Evolutionary conservation across 2,113 vertebrate genomes (phyloP).

Genomic region (Sarotherodon lohbergeri): DNA sequence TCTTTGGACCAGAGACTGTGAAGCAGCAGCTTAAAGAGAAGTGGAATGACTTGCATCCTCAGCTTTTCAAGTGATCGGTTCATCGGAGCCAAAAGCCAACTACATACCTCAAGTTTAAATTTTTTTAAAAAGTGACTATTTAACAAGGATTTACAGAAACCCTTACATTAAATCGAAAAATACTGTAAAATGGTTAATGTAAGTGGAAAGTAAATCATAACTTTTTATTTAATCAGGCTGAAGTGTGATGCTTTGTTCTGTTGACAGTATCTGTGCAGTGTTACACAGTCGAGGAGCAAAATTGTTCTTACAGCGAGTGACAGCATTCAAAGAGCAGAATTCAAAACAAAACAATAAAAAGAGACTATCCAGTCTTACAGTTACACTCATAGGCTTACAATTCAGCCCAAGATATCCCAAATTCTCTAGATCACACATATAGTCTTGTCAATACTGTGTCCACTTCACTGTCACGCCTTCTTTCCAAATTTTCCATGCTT

Average conservation of each 20-base stretch:
- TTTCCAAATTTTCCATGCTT: conserved; percentile 72
- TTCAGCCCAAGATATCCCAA: not conserved
- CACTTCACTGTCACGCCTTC: not conserved
- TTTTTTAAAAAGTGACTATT: not conserved
- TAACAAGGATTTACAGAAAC: not conserved
- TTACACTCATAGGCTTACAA: not conserved
- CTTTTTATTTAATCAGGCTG: not conserved
- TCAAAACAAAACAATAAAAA: not conserved
- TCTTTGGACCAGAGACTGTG: conserved; percentile 79
- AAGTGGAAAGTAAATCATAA: not conserved
- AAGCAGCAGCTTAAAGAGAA: conserved; percentile 79
- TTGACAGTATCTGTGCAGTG: not conserved
- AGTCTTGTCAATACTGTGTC: not conserved
- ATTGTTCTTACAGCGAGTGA: not conserved
- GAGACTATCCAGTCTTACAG: not conserved
- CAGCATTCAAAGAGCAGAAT: not conserved
- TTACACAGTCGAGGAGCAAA: not conserved
- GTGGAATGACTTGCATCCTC: conserved; percentile 78
- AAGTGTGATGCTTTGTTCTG: not conserved
- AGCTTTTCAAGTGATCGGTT: conserved; percentile 36
- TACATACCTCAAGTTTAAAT: conserved; percentile 30
- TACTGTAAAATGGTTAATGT: not conserved
- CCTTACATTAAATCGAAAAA: not conserved
- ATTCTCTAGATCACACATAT: not conserved
- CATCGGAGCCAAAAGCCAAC: not conserved